Percentiles rank a stretch among this genome's conserved stretches.
These are phyloP conservation scores for Hystrix brachyura DNA, from an alignment of 2,113 vertebrate species.

Conservation along the genomic window DNA sequence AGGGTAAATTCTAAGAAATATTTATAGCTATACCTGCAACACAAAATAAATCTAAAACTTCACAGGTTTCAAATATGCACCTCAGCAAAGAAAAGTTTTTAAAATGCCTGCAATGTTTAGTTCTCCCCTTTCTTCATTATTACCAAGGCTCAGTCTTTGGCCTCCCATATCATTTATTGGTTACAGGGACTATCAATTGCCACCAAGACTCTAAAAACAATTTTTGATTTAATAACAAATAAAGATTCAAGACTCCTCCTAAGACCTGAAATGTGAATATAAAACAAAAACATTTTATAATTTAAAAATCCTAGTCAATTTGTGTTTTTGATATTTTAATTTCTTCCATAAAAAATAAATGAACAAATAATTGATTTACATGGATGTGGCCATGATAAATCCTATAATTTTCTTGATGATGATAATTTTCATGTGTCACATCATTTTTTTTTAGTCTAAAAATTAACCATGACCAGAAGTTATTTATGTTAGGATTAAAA, in stretches of 20 bases:
- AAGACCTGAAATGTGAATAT: background rate
- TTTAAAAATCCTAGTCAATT: background rate
- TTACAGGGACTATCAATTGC: background rate
- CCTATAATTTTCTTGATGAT: background rate
- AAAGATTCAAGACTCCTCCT: background rate
- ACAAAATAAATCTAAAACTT: slow-evolving; percentile 47
- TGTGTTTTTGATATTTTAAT: background rate
- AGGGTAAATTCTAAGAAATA: background rate
- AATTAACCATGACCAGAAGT: background rate
- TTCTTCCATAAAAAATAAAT: background rate
- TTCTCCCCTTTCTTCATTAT: background rate
- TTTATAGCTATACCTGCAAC: background rate
- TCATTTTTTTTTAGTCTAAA: background rate
- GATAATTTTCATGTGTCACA: background rate
- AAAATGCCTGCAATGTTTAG: background rate
- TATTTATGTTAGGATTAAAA: background rate
- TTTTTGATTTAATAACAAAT: background rate
- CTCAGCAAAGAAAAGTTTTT: background rate
- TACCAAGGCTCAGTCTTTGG: background rate
- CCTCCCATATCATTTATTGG: background rate
- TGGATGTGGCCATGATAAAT: background rate
- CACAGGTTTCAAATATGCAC: background rate
- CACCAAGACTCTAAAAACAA: background rate
- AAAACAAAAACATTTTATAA: background rate
- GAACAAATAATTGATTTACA: background rate